A percentile compares a stretch with the other conserved stretches of the same genome.
Evolutionary conservation across 2,888 invertebrate species (phyloP).

Genomic region (Ectemnius lituratus): DNA sequence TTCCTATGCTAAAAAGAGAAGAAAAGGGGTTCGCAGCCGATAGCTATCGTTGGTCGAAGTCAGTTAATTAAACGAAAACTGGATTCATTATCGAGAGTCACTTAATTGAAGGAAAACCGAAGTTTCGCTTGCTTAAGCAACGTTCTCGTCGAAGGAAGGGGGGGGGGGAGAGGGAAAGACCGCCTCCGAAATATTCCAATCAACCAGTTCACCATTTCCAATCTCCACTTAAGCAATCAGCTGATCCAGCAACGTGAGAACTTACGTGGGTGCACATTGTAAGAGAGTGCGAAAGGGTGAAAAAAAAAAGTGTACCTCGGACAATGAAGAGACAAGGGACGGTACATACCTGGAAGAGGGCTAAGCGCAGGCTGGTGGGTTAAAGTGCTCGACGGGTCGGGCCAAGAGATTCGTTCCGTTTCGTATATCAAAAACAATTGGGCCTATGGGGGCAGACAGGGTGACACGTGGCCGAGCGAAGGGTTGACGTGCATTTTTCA

Average conservation of each 20-base stretch:
- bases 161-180: not conserved
- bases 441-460: constrained; percentile 40
- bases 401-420: constrained; percentile 63
- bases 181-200: not conserved
- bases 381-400: constrained; percentile 50
- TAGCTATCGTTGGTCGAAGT: not conserved
- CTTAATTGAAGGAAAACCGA: constrained; percentile 3
- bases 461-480: constrained; percentile 48
- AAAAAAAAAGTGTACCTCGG: too few relatives aligned
- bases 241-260: not conserved
- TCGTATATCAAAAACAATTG: constrained; percentile 72
- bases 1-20: not conserved
- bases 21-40: not conserved
- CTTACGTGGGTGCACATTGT: not conserved
- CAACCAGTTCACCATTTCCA: not conserved
- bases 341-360: not conserved
- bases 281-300: constrained; percentile 11
- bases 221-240: not conserved
- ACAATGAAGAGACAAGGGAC: constrained; percentile 7
- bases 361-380: constrained; percentile 18
- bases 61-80: constrained; percentile 6
- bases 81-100: constrained; percentile 1
- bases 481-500: constrained; percentile 53
- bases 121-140: constrained; percentile 1
- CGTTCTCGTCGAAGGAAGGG: not conserved